These are phyloP conservation scores for Metacarcinus magister DNA, from an alignment of 2,888 invertebrate species.

Conservation along the genomic window DNA sequence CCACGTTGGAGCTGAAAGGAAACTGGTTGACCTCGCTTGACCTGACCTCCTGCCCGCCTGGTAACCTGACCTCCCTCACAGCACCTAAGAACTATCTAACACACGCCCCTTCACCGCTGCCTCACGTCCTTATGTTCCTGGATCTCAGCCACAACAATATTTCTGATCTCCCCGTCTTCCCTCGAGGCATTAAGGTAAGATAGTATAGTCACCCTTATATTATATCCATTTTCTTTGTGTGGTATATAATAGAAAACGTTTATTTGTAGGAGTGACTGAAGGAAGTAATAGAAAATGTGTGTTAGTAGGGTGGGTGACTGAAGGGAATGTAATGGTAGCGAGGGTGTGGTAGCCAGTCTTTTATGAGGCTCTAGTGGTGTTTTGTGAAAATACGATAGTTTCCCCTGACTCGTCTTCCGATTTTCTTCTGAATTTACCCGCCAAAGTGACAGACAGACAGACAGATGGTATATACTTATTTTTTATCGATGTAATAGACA, in stretches of 20 bases:
- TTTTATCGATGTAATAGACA: too few relatives aligned
- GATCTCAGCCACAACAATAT: constrained; percentile 68
- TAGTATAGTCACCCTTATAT: not conserved
- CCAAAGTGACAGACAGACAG: not conserved
- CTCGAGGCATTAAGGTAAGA: constrained; percentile 66
- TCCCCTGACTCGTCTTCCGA: not conserved
- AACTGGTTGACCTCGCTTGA: constrained; percentile 55
- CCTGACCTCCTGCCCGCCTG: constrained; percentile 60
- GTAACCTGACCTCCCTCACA: constrained; percentile 56
- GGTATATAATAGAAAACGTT: not conserved
- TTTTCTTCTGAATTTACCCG: not conserved
- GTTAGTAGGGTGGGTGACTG: not conserved
- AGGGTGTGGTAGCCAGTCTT: not conserved
- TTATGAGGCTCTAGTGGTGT: not conserved
- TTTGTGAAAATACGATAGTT: not conserved
- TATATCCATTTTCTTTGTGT: not conserved
- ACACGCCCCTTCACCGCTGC: constrained; percentile 53
- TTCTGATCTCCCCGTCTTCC: constrained; percentile 57
- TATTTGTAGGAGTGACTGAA: not conserved
- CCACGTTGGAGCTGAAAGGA: constrained; percentile 56
- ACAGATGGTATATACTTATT: too few relatives aligned
- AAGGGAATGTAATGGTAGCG: not conserved
- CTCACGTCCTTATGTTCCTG: constrained; percentile 46
- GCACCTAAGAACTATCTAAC: constrained; percentile 66
- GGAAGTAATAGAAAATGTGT: not conserved